Conservation (phyloP, 2,113 vertebrate species). For the Steatornis caripensis region DNA sequence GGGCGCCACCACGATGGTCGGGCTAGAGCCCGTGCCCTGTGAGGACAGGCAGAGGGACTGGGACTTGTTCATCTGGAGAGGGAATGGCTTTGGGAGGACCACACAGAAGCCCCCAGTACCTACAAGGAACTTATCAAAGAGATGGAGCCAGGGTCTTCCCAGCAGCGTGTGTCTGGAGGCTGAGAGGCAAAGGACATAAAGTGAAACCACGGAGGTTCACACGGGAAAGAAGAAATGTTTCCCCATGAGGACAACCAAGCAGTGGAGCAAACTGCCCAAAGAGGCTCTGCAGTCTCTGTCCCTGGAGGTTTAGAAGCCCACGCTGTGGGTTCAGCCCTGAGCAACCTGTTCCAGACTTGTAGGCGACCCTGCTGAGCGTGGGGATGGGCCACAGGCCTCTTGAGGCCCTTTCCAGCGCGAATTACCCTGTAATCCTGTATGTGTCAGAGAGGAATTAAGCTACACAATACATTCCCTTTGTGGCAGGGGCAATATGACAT, state of each 20-base stretch:
- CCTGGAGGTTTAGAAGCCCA: background rate
- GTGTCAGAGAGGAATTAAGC: background rate
- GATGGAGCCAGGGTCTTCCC: background rate
- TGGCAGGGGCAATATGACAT: background rate
- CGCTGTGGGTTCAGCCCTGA: background rate
- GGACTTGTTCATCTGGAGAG: background rate
- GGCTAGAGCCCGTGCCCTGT: accelerated
- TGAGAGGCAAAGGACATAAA: background rate
- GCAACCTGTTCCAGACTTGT: background rate
- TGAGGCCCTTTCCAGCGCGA: background rate
- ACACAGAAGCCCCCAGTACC: background rate
- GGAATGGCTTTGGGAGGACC: background rate
- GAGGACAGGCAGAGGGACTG: background rate
- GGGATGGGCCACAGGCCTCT: background rate
- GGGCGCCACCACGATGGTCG: accelerated
- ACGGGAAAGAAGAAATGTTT: background rate
- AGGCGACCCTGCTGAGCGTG: background rate
- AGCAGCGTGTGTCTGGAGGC: accelerated
- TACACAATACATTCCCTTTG: background rate
- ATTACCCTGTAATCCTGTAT: background rate
- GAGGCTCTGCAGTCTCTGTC: background rate
- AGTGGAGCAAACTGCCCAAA: background rate
- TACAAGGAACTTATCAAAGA: background rate
- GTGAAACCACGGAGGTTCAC: background rate
- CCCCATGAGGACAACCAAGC: background rate